Base-by-base conservation (phyloP, 92 coral and sea anemone genomes). In the Montipora capitata region DNA sequence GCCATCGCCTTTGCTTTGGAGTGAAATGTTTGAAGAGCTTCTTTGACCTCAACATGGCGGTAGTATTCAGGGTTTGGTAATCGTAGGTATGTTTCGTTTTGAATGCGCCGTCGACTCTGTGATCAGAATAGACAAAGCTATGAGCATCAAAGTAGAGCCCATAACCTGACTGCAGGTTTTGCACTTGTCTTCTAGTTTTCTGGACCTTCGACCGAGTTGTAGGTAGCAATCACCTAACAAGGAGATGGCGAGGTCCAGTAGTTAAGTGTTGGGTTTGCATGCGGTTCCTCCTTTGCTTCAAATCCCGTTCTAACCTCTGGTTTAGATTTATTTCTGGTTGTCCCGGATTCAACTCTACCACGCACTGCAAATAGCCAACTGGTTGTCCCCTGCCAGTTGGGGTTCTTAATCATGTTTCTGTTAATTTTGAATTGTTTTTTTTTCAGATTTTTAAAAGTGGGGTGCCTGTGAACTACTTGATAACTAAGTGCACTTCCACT, bases 1-100 rank as follows among this genome's bases (percentile, higher is more conserved):
- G 94, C 92, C 51, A 70, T 4, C 59, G 78, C 80, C 27, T 91
- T 75, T n/a, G 91, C 91, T 16, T 17, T 17, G 49, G 61, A 65
- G 85, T 86, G 91, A 66, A 74, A 91, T 17, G 56, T 80, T 70
- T 51, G 67, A 8, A 87, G 74, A 40, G 94, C 94, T n/a, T 66
- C 88, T 7, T 79, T 80, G 10, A 88, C 88, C 62, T 91, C 91
- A 3, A 91, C 65, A 13, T 83, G 82, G 66, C 40, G 63, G 76
- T 86, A 91, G 40, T 79, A 79, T 3, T 63, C 57, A 18, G 38
- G 77, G n/a, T 79, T 58, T 7, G 92, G 89, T 16, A 91, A 75
- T 52, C 41, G 52, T 7, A 89, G 80, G 1, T 77, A 59, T 48
- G 72, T 83, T 15, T 3, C 43, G 8, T 41, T 48, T 56, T 54